Percentiles rank a stretch among this genome's conserved stretches.
Conservation (phyloP, 2,113 vertebrate species). For the Vireo altiloquus region DNA sequence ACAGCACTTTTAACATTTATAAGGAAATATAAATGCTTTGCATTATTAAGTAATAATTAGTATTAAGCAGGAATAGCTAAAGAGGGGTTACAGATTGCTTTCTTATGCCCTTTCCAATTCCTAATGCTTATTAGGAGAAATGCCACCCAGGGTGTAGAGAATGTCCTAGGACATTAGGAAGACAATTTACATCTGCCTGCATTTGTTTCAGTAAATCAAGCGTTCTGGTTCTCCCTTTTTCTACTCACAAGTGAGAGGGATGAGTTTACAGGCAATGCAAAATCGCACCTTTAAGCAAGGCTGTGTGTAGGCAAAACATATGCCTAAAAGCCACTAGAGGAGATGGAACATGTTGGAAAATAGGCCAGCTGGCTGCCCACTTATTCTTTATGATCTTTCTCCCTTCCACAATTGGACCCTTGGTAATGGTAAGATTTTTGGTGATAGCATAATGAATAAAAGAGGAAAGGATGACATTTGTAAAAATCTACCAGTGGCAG, state of each 20-base stretch:
- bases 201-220: slow-evolving; percentile 31
- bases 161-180: slow-evolving; percentile 19
- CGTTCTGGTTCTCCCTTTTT: not conserved
- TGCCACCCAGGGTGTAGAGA: not conserved
- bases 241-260: not conserved
- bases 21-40: not conserved
- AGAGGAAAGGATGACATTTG: not conserved
- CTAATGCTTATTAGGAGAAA: not conserved
- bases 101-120: not conserved
- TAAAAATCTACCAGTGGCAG: not conserved
- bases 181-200: slow-evolving; percentile 21
- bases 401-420: not conserved
- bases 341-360: not conserved
- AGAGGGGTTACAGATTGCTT: not conserved
- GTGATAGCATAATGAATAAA: not conserved
- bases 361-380: not conserved
- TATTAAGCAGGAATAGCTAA: slow-evolving; percentile 16
- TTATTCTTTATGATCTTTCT: not conserved
- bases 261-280: not conserved
- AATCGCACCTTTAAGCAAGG: not conserved
- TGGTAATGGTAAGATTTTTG: not conserved
- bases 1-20: not conserved
- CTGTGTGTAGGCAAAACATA: not conserved
- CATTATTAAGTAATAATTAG: slow-evolving; percentile 35
- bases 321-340: not conserved